Base-by-base conservation (phyloP, 2,888 invertebrate genomes). In the Geophilus truncorum region DNA sequence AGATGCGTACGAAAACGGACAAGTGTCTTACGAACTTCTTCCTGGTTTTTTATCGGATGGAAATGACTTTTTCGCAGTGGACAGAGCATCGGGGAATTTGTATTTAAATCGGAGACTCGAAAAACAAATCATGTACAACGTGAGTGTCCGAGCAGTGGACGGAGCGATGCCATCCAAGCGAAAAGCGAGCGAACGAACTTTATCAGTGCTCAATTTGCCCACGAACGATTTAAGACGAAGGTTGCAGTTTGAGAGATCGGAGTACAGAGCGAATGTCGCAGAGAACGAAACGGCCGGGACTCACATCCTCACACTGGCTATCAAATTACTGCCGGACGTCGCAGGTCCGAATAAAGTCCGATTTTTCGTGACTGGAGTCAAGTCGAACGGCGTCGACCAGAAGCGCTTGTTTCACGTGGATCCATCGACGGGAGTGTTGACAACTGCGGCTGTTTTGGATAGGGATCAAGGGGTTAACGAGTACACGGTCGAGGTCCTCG, bases 321-420 rank as follows among this genome's bases (percentile, higher is more conserved):
- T 82, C 18, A 82, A 82, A 23, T 88, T 88, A 83, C 90, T 90
- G 85, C 84, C 86, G 36, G 89, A 88, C 80, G 90, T 90, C 62
- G 81, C 83, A 81, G 78, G 82, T 18, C 90, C 91, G 85, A 21
- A 62, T 23, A 62, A 23, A 23, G 90, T 96, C 87, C 95, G 95
- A 87, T 97, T 95, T 89, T 96, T 94, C 88, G 93, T 97, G 87
- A 95, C 94, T 85, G 88, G 88, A 83, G 88, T 90, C 82, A 88
- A 88, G 12, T 88, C 85, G 81, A 91, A 91, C 86, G 88, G 87
- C 83, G 89, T 88, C 83, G 92, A 92, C 82, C 94, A 94, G 86
- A 94, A 95, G 89, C 91, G 94, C 85, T 83, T 95, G 85, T 98
- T 98, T 87, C 94, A 94, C 86, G 93, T 98, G 85, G 96, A 97